Evolutionary conservation across 2,113 vertebrate species (phyloP), one percentile per base, ranked within the genome.

Genomic region (Neodontobutis hainanensis): DNA sequence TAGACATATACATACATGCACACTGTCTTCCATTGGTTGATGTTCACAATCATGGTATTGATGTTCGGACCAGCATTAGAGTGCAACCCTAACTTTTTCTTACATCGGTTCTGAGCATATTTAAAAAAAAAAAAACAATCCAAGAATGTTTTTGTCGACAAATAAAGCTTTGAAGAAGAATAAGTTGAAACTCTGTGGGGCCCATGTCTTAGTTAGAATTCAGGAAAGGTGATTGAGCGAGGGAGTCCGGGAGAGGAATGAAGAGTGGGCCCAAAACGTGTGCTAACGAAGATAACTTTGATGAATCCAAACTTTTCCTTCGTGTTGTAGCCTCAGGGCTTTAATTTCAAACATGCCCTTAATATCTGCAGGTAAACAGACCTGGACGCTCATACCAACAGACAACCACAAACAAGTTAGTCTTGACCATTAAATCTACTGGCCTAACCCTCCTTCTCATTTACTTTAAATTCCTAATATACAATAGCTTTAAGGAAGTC

Each of bases 211-310:
- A 9, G 57, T 80, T 85, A 68, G 35, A 52, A 78, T 69, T 77
- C 49, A 61, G 57, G 69, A 27, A 51, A 27, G 15, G 61, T 8
- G 12, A 42, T 40, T 59, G 32, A 45, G 14, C 10, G 15, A 60
- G 15, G 46, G 7, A 61, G 12, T 15, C 58, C 8, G 58, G 5
- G 61, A 34, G 43, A 47, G 11, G 11, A 57, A 44, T 62, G 48
- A 75, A 61, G 72, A 70, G 53, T 60, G 46, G 27, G 78, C 66
- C 70, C 59, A 44, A 75, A 16, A 75, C 45, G 76, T 74, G 46
- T 62, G 47, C 61, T 73, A 70, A 75, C 51, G n/a, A 77, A 72
- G 63, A 72, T 76, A 76, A 59, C 73, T 80, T 81, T 80, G 78
- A 87, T 75, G 58, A 78, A 56, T 49, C 19, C 19, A 27, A 27